Evolutionary conservation across 2,113 vertebrate species (phyloP), one percentile per base, ranked within the genome.

Genomic region (Prionailurus viverrinus): DNA sequence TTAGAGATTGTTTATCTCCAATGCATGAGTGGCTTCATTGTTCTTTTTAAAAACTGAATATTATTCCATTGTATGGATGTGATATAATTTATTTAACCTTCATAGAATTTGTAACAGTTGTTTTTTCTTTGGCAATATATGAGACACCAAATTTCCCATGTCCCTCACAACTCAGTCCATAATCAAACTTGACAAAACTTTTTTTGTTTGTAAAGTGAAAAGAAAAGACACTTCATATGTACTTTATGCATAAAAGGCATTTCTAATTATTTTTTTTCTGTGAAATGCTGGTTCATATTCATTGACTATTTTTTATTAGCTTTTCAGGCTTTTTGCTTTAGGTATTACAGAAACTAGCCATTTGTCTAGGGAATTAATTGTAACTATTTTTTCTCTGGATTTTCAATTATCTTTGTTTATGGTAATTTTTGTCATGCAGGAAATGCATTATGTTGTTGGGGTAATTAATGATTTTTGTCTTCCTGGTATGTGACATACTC

Each of bases 401-500:
- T 97, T 94, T 96, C 69, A 55, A 21, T 93, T 51, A 82, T 58
- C 12, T n/a, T 55, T 83, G 29, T 83, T n/a, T 85, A 81, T n/a
- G 2, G 18, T 80, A 79, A 88, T 68, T 89, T 91, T 33, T 93
- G 19, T 88, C 82, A 91, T 84, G 18, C 10, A 80, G 66, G 73
- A 61, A 76, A 74, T 4, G 41, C 66, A 69, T 19, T 71, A 19
- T 39, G 48, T 19, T 53, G 7, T n/a, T 82, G 31, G 18, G 65
- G 15, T 53, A 78, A 86, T 55, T 76, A 58, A 66, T 78, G 6
- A 2, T 63, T 65, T 71, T 48, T n/a, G 9, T 97, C 5, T 85
- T 86, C 27, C 61, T 39, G 14, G 1, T 55, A 76, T 69, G 25
- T 76, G 27, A 90, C n/a, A 80, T 36, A 71, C 16, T 48, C 33